phyloP scores from a whole-genome alignment of 2,797 vertebrate genomes.

The Ambastaia sidthimunki region DNA sequence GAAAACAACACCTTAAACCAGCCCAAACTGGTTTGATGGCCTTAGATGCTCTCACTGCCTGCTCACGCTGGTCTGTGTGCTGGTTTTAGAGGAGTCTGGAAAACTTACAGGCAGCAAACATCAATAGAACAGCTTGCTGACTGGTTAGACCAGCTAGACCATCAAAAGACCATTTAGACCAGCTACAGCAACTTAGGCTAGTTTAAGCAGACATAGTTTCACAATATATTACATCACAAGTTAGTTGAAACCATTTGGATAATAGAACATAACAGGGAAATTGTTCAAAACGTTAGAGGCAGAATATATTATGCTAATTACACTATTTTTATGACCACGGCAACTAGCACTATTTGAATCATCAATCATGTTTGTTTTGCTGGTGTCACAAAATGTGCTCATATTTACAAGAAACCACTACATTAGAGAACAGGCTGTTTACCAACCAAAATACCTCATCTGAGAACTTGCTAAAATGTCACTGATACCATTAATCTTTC shows the following conservation, averaged over 20 bases:
- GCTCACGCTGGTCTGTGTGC: neutral
- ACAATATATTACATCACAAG: slow-evolving; percentile 11
- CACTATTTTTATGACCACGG: slow-evolving; percentile 10
- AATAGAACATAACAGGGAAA: slow-evolving; percentile 2
- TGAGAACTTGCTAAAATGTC: slow-evolving; percentile 20
- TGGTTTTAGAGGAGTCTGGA: neutral
- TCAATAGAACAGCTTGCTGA: neutral
- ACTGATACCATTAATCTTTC: slow-evolving; percentile 49
- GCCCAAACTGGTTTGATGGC: neutral
- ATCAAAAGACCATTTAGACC: too few relatives aligned
- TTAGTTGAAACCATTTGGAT: slow-evolving; percentile 17
- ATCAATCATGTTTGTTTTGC: slow-evolving; percentile 37
- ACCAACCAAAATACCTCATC: slow-evolving; percentile 1
- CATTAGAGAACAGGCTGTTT: slow-evolving; percentile 34
- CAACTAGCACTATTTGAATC: neutral
- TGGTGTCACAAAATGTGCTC: slow-evolving; percentile 17
- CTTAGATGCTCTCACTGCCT: neutral
- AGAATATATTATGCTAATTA: slow-evolving; percentile 25
- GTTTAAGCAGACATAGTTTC: neutral
- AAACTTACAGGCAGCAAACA: neutral
- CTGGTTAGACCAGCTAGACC: too few relatives aligned
- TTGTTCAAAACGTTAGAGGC: neutral
- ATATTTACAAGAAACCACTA: slow-evolving; percentile 17
- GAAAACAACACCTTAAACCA: neutral
- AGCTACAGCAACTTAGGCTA: neutral